Evolutionary conservation across 30 jellyfish, hydroid and myxozoan species (phyloP), one percentile per base, ranked within the genome.

Genomic region (Hydractinia symbiolongicarpus): DNA sequence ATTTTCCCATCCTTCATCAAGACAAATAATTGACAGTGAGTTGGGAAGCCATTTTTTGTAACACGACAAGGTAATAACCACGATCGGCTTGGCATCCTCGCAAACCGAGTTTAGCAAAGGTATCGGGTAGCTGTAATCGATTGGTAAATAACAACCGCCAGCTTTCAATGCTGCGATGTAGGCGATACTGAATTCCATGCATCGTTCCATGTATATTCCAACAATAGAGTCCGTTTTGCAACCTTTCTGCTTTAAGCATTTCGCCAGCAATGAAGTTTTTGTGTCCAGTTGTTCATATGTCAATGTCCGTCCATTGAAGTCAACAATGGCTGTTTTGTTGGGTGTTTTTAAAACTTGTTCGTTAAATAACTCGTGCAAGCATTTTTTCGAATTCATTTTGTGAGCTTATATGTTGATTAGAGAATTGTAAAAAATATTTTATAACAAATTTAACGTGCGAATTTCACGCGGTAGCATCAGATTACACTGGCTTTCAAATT

Each of bases 61-160:
- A 7, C 61, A 79, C 11, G 93, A 81, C 5, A 78, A 69, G 44
- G 97, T 90, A 52, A 90, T 81, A 17, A 90, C 83, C 4, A 87
- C 93, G 13, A 77, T 81, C 5, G 97, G 97, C 56, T 16, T 67
- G 56, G 97, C 90, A 72, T 90, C 97, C 6, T 81, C 94, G 9
- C 84, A 62, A 52, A 90, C 97, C 19, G 97, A 90, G n/a, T 84
- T 76, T 53, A 90, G 89, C 56, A 90, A 54, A 13, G 97, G 91
- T 50, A 16, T 50, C 11, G 97, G 97, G 80, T 90, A 81, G n/a
- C 95, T 80, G 4, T 83, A 61, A 67, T 90, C 97, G 50, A 90
- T 80, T 15, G 97, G 97, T 16, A 90, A 75, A 79, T 90, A 90
- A 19, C 92, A 93, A 13, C 95, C 90, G 5, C 97, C 97, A 44